Conservation (phyloP, 2,888 invertebrate genomes). For the Apotomis capreana region DNA sequence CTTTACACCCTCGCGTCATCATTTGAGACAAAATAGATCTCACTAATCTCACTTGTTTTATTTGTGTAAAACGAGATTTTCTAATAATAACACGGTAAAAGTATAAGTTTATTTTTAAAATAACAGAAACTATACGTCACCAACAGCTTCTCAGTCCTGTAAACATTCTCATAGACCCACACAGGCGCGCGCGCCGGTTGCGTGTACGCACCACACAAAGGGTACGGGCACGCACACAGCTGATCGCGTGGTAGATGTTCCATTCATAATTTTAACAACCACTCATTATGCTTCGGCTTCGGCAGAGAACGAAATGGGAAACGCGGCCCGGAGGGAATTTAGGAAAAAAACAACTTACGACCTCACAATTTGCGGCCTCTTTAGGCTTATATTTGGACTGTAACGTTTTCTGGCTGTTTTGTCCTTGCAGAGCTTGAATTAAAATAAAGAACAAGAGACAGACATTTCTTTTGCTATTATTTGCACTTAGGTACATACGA, state of each 20-base stretch:
- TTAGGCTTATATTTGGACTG: slow-evolving; percentile 42
- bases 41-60: slow-evolving; percentile 37
- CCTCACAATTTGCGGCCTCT: slow-evolving; percentile 55
- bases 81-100: slow-evolving; percentile 28
- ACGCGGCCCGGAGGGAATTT: slow-evolving; percentile 60
- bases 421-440: not conserved
- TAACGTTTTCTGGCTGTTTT: slow-evolving; percentile 12
- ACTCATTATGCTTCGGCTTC: slow-evolving; percentile 67
- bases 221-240: slow-evolving; percentile 53
- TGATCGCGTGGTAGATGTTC: slow-evolving; percentile 64
- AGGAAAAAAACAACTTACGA: slow-evolving; percentile 56
- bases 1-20: slow-evolving; percentile 47
- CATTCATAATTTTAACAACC: slow-evolving; percentile 82
- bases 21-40: slow-evolving; percentile 27
- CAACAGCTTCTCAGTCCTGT: slow-evolving; percentile 28
- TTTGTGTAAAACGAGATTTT: slow-evolving; percentile 18
- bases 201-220: slow-evolving; percentile 34
- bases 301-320: slow-evolving; percentile 65
- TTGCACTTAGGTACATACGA: no score
- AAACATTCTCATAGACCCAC: slow-evolving; percentile 40
- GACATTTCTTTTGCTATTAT: not conserved
- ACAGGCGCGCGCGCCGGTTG: slow-evolving; percentile 31
- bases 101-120: slow-evolving; percentile 42
- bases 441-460: not conserved
- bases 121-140: slow-evolving; percentile 44